Evolutionary conservation across 2,113 vertebrate genomes (phyloP), one percentile per base, ranked within the genome.

Genomic region (Misgurnus anguillicaudatus): DNA sequence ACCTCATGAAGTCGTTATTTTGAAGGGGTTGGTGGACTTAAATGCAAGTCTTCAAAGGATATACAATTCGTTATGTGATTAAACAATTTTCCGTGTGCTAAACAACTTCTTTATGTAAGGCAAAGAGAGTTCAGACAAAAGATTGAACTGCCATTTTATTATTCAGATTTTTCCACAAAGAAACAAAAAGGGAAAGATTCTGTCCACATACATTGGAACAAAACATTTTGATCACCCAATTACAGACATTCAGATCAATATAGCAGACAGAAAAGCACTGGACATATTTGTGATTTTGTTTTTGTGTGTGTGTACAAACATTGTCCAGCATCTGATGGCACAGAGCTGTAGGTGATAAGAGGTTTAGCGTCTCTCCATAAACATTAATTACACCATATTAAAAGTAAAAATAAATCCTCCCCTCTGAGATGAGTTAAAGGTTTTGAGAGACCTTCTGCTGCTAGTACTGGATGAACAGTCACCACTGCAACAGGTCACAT

Each of bases 61-160:
- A 31, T 31, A 31, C 24, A 31, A 31, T 31, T 31, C 24, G 24
- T 31, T 31, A 3, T 51, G 11, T 11, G 48, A 16, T 16, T 16
- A 53, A 14, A 53, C 4, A 0, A 16, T 55, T 8, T n/a, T 55
- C 2, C 3, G 0, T n/a, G 13, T 19, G 3, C 24, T 3, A 31
- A 31, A 31, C 24, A 31, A 31, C 24, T 2, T 2, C 24, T 31
- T 31, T 3, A 31, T 31, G 24, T 1, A 19, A n/a, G 36, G 75
- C 16, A 65, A 58, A 51, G 4, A 79, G 39, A 38, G 47, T 70
- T 6, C 39, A 71, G 82, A 82, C 71, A 85, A 87, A 83, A 90
- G 90, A 31, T 89, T 90, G 88, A 90, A 91, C 88, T 81, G 80
- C 73, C 61, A 87, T 92, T 90, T 90, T 87, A 87, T 87, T 83